Evolutionary conservation across 2,113 vertebrate species (phyloP), one percentile per base, ranked within the genome.

Genomic region (Catharus fuscescens): DNA sequence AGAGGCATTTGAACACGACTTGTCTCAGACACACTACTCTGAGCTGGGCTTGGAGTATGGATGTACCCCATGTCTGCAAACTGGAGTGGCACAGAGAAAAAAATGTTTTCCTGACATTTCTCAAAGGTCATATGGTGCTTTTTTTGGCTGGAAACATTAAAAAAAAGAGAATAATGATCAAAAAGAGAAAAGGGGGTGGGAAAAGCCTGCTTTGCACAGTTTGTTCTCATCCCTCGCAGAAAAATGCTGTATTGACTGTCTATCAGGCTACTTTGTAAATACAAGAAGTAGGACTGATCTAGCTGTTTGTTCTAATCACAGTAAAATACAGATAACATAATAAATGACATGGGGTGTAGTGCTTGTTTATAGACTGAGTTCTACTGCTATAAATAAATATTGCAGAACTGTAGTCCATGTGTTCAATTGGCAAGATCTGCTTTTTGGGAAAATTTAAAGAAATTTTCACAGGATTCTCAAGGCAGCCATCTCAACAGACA

Each of bases 261-360:
- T 52, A 83, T 90, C 5, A 10, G 69, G 42, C 71, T 92, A 66
- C 90, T 96, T 86, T 96, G 80, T 95, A 96, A 95, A 95, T 89
- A 93, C 66, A 95, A 96, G 86, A 80, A 74, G 56, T 65, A 76
- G 25, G 83, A 92, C 94, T 90, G 94, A 94, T 96, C 90, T 95
- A 23, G 23, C 47, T 95, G 50, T 92, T 97, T 93, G 81, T 90
- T 93, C 94, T 95, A 97, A 97, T 97, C 95, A 90, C 26, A 84
- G 71, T 85, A 93, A 95, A 97, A 73, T 94, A 76, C 64, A 78
- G 88, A 86, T 47, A 96, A 77, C 79, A 44, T 52, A 97, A 89
- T 36, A 93, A 72, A 80, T 81, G 25, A 26, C 48, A 83, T 9
- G 50, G 53, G 19, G 16, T 79, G 66, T 20, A 40, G 8, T 60